Evolutionary conservation across 92 coral and sea anemone species (phyloP).

Genomic region (Parazoanthus darwini): DNA sequence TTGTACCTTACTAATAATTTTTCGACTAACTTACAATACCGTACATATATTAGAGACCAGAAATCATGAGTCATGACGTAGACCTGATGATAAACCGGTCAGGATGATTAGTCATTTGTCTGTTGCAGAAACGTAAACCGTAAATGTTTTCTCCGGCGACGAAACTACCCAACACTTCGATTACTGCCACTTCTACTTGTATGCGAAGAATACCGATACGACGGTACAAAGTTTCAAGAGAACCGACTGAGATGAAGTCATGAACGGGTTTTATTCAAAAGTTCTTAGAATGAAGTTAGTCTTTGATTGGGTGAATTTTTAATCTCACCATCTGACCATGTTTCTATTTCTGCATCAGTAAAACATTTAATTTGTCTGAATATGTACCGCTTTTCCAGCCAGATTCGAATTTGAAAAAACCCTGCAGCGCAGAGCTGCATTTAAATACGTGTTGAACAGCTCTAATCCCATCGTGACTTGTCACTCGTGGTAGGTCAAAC

Average conservation of each 20-base stretch:
- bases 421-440: neutral
- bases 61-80: neutral
- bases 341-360: neutral
- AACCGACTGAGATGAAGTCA: neutral
- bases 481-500: slow-evolving; percentile 29
- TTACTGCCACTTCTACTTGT: neutral
- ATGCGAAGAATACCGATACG: neutral
- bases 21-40: neutral
- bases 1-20: neutral
- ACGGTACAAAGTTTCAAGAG: neutral
- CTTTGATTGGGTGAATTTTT: too few species aligned
- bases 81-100: neutral
- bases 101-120: neutral
- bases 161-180: neutral
- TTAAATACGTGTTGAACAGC: neutral
- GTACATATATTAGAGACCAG: neutral
- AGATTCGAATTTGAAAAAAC: neutral
- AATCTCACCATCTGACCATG: neutral
- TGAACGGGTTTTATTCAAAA: neutral
- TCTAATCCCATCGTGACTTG: slow-evolving; percentile 18
- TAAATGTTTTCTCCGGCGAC: neutral
- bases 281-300: neutral
- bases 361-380: neutral
- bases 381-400: neutral
- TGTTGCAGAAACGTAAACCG: neutral